Percentiles rank a stretch among this genome's conserved stretches.
phyloP scores from a whole-genome alignment of 2,797 vertebrate genomes.

The Takifugu rubripes region DNA sequence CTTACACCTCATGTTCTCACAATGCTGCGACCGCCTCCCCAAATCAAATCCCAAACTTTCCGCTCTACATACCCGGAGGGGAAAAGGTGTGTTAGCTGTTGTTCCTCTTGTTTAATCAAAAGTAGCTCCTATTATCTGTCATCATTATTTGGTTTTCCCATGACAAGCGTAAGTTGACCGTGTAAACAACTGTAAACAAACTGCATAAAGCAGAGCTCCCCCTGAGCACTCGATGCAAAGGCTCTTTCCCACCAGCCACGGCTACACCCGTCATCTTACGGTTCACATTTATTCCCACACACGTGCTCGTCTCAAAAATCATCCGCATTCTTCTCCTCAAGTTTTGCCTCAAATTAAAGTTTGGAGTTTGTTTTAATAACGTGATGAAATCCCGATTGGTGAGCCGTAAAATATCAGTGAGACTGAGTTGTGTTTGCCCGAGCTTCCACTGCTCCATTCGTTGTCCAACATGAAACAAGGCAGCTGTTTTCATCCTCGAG shows the following conservation, averaged over 20 bases:
- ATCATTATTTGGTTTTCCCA: slow-evolving; percentile 44
- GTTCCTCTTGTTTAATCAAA: slow-evolving; percentile 58
- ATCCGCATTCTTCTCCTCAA: no score
- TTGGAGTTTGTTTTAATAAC: no score
- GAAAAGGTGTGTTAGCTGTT: slow-evolving; percentile 52
- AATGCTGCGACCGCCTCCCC: slow-evolving; percentile 58
- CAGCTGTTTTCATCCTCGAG: slow-evolving; percentile 68
- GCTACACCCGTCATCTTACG: slow-evolving; percentile 26
- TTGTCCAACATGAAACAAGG: slow-evolving; percentile 49
- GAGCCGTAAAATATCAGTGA: not conserved
- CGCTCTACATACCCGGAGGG: slow-evolving; percentile 52
- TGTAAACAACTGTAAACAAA: slow-evolving; percentile 36
- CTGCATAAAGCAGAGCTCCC: slow-evolving; percentile 32
- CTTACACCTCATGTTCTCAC: slow-evolving; percentile 70
- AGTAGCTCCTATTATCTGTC: slow-evolving; percentile 50
- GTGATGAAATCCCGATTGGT: no score
- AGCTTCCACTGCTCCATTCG: slow-evolving; percentile 18
- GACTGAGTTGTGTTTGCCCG: slow-evolving; percentile 3
- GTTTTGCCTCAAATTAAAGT: not conserved
- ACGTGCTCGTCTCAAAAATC: not conserved
- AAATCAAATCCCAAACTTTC: slow-evolving; percentile 47
- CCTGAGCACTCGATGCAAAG: slow-evolving; percentile 52
- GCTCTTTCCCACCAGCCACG: slow-evolving; percentile 43
- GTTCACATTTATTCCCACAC: slow-evolving; percentile 8
- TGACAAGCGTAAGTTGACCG: slow-evolving; percentile 40